These are phyloP conservation scores for Tubulanus polymorphus DNA, from an alignment of 2,888 invertebrate genomes.

Conservation along the genomic window DNA sequence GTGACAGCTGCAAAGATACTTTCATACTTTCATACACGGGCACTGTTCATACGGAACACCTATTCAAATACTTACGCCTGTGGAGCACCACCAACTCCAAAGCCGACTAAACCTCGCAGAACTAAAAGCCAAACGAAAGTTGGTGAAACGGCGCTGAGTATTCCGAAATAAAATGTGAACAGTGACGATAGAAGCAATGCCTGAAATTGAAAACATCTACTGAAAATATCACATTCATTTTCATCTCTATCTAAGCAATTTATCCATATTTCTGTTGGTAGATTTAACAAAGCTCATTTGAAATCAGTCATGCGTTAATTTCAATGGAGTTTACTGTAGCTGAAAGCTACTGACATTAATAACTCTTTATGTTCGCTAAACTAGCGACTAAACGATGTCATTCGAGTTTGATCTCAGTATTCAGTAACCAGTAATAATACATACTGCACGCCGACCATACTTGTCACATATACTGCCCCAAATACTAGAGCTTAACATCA, in stretches of 20 bases:
- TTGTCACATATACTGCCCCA: constrained; percentile 94
- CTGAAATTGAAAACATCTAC: constrained; percentile 56
- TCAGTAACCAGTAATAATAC: no score
- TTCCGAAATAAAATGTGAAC: constrained; percentile 83
- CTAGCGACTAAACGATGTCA: no score
- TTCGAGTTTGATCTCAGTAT: no score
- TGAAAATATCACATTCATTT: no score
- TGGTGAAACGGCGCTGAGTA: constrained; percentile 84
- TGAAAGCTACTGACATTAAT: no score
- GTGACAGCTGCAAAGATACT: not conserved
- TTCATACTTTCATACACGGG: no score
- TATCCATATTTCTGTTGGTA: not conserved
- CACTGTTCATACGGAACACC: not conserved
- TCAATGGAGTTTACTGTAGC: no score
- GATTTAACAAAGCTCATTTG: no score
- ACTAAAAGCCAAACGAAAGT: constrained; percentile 87
- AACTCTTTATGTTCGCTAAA: no score
- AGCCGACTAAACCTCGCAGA: constrained; percentile 87
- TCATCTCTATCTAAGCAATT: not conserved
- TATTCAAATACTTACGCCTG: constrained; percentile 75
- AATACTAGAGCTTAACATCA: constrained; percentile 95
- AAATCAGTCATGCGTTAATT: no score
- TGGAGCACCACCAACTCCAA: constrained; percentile 94
- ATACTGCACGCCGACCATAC: constrained; percentile 82
- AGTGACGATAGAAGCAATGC: constrained; percentile 88